phyloP scores from a whole-genome alignment of 2,797 vertebrate species.

The Liparis tanakae region DNA sequence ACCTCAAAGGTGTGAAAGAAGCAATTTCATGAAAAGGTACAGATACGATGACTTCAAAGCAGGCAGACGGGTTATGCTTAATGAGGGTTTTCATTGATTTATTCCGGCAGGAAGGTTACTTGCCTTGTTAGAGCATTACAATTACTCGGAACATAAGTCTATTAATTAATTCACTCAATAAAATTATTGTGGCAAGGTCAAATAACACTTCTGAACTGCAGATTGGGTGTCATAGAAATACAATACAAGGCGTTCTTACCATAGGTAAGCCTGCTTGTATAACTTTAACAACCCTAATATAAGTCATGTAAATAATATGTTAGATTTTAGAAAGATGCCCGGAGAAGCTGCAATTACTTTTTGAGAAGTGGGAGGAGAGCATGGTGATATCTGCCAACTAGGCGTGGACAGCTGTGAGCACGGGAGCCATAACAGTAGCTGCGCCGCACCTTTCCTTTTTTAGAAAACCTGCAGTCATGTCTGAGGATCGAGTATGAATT shows the following conservation, averaged over 20 bases:
- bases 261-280: not conserved
- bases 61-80: constrained; percentile 45
- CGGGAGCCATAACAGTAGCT: constrained; percentile 56
- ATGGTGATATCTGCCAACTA: constrained; percentile 55
- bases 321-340: constrained; percentile 1
- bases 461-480: constrained; percentile 40
- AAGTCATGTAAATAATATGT: no score
- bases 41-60: constrained; percentile 28
- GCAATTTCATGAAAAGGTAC: constrained; percentile 29
- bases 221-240: not conserved
- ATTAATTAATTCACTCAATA: constrained; percentile 12
- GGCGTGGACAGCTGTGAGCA: constrained; percentile 65
- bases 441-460: constrained; percentile 53
- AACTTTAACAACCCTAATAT: not conserved
- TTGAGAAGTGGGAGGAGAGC: constrained; percentile 35
- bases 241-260: not conserved
- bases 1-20: constrained; percentile 34
- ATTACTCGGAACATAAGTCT: constrained; percentile 29
- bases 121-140: constrained; percentile 24
- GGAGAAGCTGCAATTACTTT: constrained; percentile 30
- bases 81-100: constrained; percentile 55
- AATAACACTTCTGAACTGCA: not conserved
- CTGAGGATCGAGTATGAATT: constrained; percentile 34
- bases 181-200: constrained; percentile 20
- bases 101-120: constrained; percentile 47